Base-by-base conservation (phyloP, 1,140 invertebrate species). In the Papilio polyxenes region DNA sequence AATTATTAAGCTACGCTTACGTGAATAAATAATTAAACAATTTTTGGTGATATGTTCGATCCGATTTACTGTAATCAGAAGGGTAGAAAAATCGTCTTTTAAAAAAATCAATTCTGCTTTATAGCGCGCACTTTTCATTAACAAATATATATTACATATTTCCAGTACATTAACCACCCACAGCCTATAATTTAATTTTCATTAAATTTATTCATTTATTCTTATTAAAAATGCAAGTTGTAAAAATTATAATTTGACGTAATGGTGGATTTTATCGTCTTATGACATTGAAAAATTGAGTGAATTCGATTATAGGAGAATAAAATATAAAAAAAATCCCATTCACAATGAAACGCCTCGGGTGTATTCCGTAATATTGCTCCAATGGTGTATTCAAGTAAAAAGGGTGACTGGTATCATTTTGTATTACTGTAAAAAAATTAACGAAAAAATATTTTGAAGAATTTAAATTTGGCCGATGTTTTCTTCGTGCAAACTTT, bases 251-350 rank as follows among this genome's bases (percentile, higher is more conserved):
- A 72, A 72, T 72, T 15, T 37, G 40, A 72, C 15, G 15, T 72
- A 72, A 72, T 72, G 31, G 65, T 20, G 37, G 65, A 72, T 72
- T 17, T 72, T 72, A 72, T 72, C 65, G 65, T 72, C 65, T 72
- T 72, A 72, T 37, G 65, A 72, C 65, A 72, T 72, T 72, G 65
- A 72, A 72, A 72, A 72, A 72, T 72, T 72, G 65, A 72, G 13
- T 72, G 65, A 72, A 40, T 72, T 37, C 65, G 65, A 72, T 72
- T 37, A 72, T 72, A 65, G 9, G 23, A 31, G 11, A 20, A 59
- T 59, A 59, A 59, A 20, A 59, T 59, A 59, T 59, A 9, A 59
- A 59, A 51, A 56, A 59, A 59, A 59, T n/a, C 56, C n/a, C 56
- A 59, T 59, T 59, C 56, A 59, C 20, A 59, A 59, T 59, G 56